Percentiles rank a stretch among this genome's conserved stretches.
phyloP scores from a whole-genome alignment of 2,888 invertebrate genomes.

The Drosophila crucigera region DNA sequence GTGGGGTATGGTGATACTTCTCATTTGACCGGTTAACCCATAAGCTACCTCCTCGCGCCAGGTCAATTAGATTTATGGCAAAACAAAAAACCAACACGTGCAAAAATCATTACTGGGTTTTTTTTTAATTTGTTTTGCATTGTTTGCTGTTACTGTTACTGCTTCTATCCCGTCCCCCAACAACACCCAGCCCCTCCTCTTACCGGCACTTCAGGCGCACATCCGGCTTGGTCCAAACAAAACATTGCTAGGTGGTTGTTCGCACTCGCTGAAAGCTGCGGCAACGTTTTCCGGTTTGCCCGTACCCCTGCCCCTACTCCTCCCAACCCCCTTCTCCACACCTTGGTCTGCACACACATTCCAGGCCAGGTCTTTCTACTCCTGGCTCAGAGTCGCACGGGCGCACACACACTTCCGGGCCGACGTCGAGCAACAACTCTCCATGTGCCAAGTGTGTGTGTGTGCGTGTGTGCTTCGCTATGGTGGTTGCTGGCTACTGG shows the following conservation, averaged over 20 bases:
- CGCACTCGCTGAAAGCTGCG: conserved; percentile 44
- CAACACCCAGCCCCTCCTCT: background rate
- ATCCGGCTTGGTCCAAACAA: conserved; percentile 57
- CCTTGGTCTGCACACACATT: conserved; percentile 10
- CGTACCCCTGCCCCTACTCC: conserved; percentile 19
- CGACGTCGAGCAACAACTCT: conserved; percentile 38
- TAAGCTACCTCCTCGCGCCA: conserved; percentile 44
- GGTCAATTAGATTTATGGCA: conserved; percentile 75
- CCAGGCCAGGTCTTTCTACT: conserved; percentile 39
- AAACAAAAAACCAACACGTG: conserved; percentile 60
- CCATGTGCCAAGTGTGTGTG: conserved; percentile 13
- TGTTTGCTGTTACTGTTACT: conserved; percentile 50
- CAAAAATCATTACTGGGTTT: conserved; percentile 31
- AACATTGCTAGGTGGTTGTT: conserved; percentile 75
- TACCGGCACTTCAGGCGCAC: conserved; percentile 54
- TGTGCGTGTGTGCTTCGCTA: conserved; percentile 11
- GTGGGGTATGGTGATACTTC: background rate
- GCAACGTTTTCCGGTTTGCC: conserved; percentile 63
- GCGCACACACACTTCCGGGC: conserved; percentile 62
- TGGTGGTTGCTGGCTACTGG: conserved; percentile 65
- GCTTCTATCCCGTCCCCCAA: background rate
- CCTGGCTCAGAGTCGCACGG: conserved; percentile 45
- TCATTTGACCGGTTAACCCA: conserved; percentile 68
- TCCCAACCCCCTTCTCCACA: background rate
- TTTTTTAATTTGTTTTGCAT: conserved; percentile 50